Evolutionary conservation across 2,888 invertebrate species (phyloP).

Genomic region (Drosophila atroscutellata): DNA sequence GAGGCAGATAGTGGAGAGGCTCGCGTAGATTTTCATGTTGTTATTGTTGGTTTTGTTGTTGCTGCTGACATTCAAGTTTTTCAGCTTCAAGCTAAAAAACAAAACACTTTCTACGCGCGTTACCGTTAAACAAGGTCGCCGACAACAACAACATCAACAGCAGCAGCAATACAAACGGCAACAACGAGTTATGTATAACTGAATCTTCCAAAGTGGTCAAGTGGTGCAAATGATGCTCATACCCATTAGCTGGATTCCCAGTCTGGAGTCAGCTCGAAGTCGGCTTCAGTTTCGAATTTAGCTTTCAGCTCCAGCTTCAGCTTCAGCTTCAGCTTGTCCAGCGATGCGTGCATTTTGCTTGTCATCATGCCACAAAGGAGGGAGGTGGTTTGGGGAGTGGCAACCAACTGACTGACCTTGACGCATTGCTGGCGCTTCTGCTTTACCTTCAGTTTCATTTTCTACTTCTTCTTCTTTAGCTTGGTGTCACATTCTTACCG

Average conservation of each 20-base stretch:
- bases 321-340: constrained; percentile 39
- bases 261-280: constrained; percentile 24
- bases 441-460: constrained; percentile 14
- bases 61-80: constrained; percentile 70
- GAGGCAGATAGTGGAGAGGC: neutral
- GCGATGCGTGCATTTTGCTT: constrained; percentile 75
- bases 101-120: constrained; percentile 80
- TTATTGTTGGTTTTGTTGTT: constrained; percentile 20
- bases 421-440: constrained; percentile 20
- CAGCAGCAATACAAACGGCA: constrained; percentile 14
- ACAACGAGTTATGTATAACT: constrained; percentile 39
- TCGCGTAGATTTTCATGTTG: constrained; percentile 23
- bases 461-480: constrained; percentile 14
- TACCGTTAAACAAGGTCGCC: constrained; percentile 80
- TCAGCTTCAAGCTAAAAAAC: constrained; percentile 52
- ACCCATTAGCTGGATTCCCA: constrained; percentile 6
- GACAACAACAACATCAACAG: constrained; percentile 44
- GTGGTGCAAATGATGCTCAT: constrained; percentile 21
- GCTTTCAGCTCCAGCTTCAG: constrained; percentile 28
- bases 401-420: constrained; percentile 43
- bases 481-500: constrained; percentile 59
- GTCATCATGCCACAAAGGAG: constrained; percentile 53
- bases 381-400: constrained; percentile 3
- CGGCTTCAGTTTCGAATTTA: constrained; percentile 14
- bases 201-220: constrained; percentile 49